phyloP scores from a whole-genome alignment of 1,140 invertebrate genomes.

The Drosophila watanabei region DNA sequence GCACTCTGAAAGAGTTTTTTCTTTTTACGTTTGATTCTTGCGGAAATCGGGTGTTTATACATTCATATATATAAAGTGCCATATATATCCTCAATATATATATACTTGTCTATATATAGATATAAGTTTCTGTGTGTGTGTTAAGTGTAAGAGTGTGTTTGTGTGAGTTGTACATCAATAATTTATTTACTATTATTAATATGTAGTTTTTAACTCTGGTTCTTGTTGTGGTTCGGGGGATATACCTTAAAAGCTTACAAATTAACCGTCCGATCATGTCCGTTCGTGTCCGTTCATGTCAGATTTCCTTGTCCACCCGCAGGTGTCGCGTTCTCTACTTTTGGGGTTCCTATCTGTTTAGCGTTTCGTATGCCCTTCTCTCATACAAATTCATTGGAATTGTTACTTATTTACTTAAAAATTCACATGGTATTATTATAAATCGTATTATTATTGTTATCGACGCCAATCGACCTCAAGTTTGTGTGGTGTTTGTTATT shows the following conservation, averaged over 20 bases:
- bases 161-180: conserved; percentile 49
- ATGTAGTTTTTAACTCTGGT: conserved; percentile 29
- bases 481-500: conserved; percentile 9
- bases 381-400: conserved; percentile 53
- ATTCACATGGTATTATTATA: conserved; percentile 15
- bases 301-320: neutral
- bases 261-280: conserved; percentile 18
- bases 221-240: neutral
- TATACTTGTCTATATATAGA: conserved; percentile 28
- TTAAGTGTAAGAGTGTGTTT: conserved; percentile 18
- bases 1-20: conserved; percentile 6
- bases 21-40: conserved; percentile 23
- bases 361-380: conserved; percentile 14
- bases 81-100: conserved; percentile 12
- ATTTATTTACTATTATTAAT: conserved; percentile 34
- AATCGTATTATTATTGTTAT: neutral
- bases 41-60: conserved; percentile 42
- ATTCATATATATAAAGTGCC: conserved; percentile 31
- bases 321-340: conserved; percentile 8
- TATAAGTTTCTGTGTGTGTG: conserved; percentile 8
- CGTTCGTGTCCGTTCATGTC: conserved; percentile 5
- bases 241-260: conserved; percentile 22
- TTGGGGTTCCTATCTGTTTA: neutral
- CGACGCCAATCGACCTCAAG: conserved; percentile 17
- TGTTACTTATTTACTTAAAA: conserved; percentile 23